These are phyloP conservation scores for Amazona ochrocephala DNA, from an alignment of 2,797 vertebrate genomes.

Conservation along the genomic window DNA sequence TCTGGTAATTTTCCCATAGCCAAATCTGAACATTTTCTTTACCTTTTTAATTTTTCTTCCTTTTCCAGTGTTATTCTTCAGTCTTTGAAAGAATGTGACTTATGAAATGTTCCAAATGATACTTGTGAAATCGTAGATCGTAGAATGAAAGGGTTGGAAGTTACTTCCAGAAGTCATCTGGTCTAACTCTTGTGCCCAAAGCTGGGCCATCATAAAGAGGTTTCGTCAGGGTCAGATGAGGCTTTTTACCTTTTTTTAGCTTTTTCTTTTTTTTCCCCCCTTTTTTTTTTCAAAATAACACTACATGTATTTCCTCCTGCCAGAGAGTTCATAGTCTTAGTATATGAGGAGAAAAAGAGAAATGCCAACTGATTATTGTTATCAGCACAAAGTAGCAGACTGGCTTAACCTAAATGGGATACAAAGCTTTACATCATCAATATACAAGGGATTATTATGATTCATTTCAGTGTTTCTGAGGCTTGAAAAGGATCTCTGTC, in stretches of 20 bases:
- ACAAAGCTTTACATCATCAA: background rate
- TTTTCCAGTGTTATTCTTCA: background rate
- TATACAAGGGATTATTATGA: background rate
- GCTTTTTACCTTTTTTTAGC: background rate
- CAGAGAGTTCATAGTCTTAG: background rate
- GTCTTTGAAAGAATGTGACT: background rate
- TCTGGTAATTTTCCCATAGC: background rate
- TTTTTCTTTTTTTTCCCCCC: rapidly evolving
- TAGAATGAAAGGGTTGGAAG: background rate
- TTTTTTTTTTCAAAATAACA: too few species aligned
- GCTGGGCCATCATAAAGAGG: rapidly evolving
- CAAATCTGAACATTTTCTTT: background rate
- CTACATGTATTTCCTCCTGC: background rate
- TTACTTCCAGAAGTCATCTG: background rate
- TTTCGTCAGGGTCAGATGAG: background rate
- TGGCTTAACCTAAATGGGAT: background rate
- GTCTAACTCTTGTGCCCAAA: background rate
- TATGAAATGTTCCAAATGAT: background rate
- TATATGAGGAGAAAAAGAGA: background rate
- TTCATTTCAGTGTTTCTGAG: background rate
- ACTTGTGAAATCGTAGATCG: background rate
- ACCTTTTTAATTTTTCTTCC: background rate
- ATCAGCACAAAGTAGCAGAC: background rate
- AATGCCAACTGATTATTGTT: background rate
- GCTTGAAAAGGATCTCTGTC: background rate